Base-by-base conservation (phyloP, 2,888 invertebrate species). In the Aricia artaxerxes region DNA sequence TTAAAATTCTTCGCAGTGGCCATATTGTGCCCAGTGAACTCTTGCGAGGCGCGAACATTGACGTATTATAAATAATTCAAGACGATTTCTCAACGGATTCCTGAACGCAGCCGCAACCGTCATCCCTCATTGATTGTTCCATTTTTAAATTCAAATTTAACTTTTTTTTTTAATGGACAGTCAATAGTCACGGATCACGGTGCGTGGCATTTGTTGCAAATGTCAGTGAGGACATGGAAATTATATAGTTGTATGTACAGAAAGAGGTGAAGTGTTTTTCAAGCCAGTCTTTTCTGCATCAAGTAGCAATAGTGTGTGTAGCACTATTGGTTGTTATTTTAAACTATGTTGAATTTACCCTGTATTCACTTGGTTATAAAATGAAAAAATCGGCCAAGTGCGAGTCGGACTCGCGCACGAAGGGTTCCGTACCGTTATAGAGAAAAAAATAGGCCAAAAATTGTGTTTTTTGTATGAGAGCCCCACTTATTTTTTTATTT, bases 31-130 rank as follows among this genome's bases (percentile, higher is more conserved):
- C 61, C 61, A 73, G 24, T 80, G 79, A 80, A 80, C 80, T 80
- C 73, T 35, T 35, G 81, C 82, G 83, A 83, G 83, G 84, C 83
- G 85, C 86, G 84, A 84, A 80, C 83, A 83, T 82, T 83, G 85
- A 85, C 83, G 82, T 83, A 82, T 82, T 83, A 91, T 93, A 91
- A 91, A 92, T 92, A 87, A 93, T 93, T 92, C 92, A 92, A 90
- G 85, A 85, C 89, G 92, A 93, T 93, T 93, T 94, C 93, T 92
- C 92, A 90, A 90, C 89, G 89, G 87, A 94, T 94, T 93, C 92
- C 92, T 93, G 91, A 92, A 91, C 92, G 92, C 91, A 89, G 90
- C 88, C 87, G 90, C 89, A 88, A 86, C 86, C 90, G 92, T 92
- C 92, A 92, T 87, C 88, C 89, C 90, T 88, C 90, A 91, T 87